Base-by-base conservation (phyloP, 2,113 vertebrate genomes). In the Panurus biarmicus region DNA sequence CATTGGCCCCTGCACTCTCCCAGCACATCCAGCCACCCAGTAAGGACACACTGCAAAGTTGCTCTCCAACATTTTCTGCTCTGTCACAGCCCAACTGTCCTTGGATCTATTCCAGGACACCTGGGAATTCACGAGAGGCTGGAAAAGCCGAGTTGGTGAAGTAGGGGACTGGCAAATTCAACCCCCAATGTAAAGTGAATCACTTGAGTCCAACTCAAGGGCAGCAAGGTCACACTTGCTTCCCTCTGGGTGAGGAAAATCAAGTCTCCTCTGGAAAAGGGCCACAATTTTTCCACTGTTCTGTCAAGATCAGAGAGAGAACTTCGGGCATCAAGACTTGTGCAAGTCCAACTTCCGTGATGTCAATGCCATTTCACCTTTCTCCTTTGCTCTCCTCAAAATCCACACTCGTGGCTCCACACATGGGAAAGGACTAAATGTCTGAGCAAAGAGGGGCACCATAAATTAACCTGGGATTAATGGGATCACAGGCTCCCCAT, bases 61-160 rank as follows among this genome's bases (percentile, higher is more conserved):
- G 6, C 45, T 79, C 44, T 62, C 57, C 84, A 58, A 11, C 1
- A 1, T 54, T 85, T 81, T 77, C 57, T 44, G 42, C 24, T 57
- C 61, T 44, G 24, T 11, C 73, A 31, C 17, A n/a, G 54, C 45
- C 42, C 9, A 5, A 1, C 20, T 38, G 20, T 28, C 38, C 51
- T 54, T 82, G 78, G 48, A 67, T 45, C 19, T 78, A 14, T 75
- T 92, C 61, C 71, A 87, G 61, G 25, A 62, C 47, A 67, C 35
- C 21, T 25, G 26, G 57, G 35, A 90, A 85, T 31, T 2, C 1
- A 13, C 0, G 14, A 31, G 57, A 19, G 0, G 0, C 23, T 35
- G 35, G 22, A 31, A 85, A 35, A 72, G 53, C 6, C 2, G 64
- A 64, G 18, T 1, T 11, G 2, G 44, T 23, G 13, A n/a, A 47